Evolutionary conservation across 2,113 vertebrate species (phyloP).

Genomic region (Triplophysa tibetana): DNA sequence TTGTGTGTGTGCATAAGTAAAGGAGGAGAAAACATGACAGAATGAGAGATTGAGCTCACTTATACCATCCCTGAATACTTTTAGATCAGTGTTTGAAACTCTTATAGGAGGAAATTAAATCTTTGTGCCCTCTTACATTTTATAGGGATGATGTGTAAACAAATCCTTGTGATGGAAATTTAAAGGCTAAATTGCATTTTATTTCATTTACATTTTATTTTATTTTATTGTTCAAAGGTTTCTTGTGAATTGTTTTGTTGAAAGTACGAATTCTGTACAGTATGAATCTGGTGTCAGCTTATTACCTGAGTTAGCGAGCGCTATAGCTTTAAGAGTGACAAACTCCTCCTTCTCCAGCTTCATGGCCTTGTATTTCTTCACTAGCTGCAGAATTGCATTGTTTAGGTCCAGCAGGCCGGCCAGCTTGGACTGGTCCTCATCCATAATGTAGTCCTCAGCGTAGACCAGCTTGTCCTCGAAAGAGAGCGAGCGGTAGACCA

Average conservation of each 20-base stretch:
- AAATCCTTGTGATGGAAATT: neutral
- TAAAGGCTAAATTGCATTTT: neutral
- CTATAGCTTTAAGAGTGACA: constrained; percentile 98
- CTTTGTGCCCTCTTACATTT: neutral
- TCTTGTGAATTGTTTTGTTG: no score
- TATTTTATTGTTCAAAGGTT: neutral
- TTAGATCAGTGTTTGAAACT: constrained; percentile 11
- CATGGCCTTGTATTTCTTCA: constrained; percentile 98
- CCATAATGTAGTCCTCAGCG: constrained; percentile 99
- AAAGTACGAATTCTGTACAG: no score
- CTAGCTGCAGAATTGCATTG: constrained; percentile 97
- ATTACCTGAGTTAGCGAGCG: constrained; percentile 98
- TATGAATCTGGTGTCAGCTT: neutral
- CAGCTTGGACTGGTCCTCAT: constrained; percentile 97
- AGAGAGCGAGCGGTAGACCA: constrained; percentile 96
- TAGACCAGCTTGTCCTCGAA: constrained; percentile 99
- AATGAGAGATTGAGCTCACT: neutral
- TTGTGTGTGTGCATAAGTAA: neutral
- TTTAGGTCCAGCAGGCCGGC: constrained; percentile 97
- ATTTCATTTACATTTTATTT: neutral
- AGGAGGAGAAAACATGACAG: neutral
- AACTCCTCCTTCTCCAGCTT: constrained; percentile 99
- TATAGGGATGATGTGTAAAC: neutral
- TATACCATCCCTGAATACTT: constrained; percentile 1
- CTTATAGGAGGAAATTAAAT: neutral